These are phyloP conservation scores for Coccyzus lansbergi DNA, from an alignment of 2,797 vertebrate genomes.

Conservation along the genomic window DNA sequence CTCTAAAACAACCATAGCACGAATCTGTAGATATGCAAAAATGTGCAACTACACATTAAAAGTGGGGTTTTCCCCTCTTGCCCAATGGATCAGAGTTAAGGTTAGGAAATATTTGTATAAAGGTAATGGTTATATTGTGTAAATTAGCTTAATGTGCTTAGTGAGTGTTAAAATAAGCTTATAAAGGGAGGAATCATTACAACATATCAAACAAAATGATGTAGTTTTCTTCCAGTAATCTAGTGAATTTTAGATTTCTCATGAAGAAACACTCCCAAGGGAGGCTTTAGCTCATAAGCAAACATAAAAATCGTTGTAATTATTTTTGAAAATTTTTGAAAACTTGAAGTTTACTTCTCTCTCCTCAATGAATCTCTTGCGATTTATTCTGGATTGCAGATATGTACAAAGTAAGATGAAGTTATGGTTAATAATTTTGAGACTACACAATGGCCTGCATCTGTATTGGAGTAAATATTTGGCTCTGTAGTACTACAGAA, in stretches of 20 bases:
- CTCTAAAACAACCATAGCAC: neutral
- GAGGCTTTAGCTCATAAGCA: neutral
- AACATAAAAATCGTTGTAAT: neutral
- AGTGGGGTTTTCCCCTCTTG: neutral
- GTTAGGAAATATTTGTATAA: neutral
- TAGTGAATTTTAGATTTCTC: neutral
- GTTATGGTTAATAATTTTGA: neutral
- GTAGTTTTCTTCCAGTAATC: neutral
- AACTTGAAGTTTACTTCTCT: neutral
- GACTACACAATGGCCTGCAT: neutral
- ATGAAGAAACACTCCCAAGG: neutral
- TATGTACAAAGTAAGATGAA: neutral
- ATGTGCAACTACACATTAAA: neutral
- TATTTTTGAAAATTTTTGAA: neutral
- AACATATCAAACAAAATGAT: neutral
- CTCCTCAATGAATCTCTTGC: neutral
- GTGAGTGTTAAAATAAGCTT: neutral
- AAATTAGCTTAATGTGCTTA: neutral
- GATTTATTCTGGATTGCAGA: neutral
- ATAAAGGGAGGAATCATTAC: neutral
- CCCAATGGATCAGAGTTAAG: neutral
- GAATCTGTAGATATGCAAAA: neutral
- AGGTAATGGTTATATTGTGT: neutral
- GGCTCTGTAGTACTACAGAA: neutral
- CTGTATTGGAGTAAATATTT: neutral